These are phyloP conservation scores for Brachyistius frenatus DNA, from an alignment of 2,113 vertebrate genomes.

Conservation along the genomic window DNA sequence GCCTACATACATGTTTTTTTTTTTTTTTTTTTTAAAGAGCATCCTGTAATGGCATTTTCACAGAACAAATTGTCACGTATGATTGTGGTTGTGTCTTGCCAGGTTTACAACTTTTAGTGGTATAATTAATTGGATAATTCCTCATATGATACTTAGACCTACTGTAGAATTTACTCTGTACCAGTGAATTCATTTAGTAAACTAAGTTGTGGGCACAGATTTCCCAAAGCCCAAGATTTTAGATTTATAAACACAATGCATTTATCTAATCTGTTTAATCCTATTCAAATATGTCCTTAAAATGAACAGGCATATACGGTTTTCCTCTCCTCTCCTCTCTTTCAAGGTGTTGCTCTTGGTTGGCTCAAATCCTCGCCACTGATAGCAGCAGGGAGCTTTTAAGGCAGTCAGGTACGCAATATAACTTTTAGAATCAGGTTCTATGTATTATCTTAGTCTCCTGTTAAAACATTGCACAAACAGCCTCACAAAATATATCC, in stretches of 20 bases:
- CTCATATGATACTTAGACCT: neutral
- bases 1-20: too few relatives aligned
- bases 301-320: neutral
- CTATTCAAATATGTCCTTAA: neutral
- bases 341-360: conserved; percentile 16
- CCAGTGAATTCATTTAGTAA: too few relatives aligned
- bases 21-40: too few relatives aligned
- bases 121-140: neutral
- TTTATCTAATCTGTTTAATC: neutral
- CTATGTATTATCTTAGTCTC: neutral
- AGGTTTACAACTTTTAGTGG: neutral
- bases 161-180: too few relatives aligned
- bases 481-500: neutral
- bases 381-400: conserved; percentile 1
- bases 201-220: too few relatives aligned
- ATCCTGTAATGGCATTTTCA: neutral
- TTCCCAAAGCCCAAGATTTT: too few relatives aligned
- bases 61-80: neutral
- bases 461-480: neutral
- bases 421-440: neutral
- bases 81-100: neutral
- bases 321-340: conserved; percentile 3
- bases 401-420: conserved; percentile 43
- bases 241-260: neutral
- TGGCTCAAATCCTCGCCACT: conserved; percentile 7